Conservation (phyloP, 2,888 invertebrate genomes). For the Drosophila crucigera region DNA sequence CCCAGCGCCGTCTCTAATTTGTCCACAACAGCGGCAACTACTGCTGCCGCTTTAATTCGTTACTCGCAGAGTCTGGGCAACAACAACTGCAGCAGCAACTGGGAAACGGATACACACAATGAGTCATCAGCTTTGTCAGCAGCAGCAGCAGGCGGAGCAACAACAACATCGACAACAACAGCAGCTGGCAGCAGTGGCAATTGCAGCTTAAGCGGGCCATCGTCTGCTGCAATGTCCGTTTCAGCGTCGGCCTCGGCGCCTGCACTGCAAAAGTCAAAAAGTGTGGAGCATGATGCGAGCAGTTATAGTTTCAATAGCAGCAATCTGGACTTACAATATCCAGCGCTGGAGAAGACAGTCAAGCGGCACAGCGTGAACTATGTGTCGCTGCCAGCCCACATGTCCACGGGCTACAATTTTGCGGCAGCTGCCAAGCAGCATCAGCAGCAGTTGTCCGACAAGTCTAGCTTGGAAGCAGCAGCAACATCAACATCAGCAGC, state of each 20-base stretch:
- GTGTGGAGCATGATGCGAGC: conserved; percentile 83
- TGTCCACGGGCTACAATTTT: conserved; percentile 43
- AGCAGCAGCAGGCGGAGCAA: conserved; percentile 11
- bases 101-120: conserved; percentile 22
- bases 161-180: conserved; percentile 29
- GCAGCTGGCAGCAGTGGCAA: conserved; percentile 5
- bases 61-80: conserved; percentile 63
- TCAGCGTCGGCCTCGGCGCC: conserved; percentile 60
- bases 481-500: conserved; percentile 22
- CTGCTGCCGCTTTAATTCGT: conserved; percentile 21
- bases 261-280: conserved; percentile 84
- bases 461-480: conserved; percentile 26
- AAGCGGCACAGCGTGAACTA: conserved; percentile 83
- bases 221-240: conserved; percentile 7
- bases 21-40: conserved; percentile 1
- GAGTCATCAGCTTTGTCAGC: conserved; percentile 6
- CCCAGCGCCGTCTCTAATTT: conserved; percentile 41
- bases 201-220: conserved; percentile 20
- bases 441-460: conserved; percentile 31
- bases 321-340: conserved; percentile 85
- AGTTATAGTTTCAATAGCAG: conserved; percentile 79
- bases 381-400: conserved; percentile 50
- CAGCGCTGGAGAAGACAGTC: conserved; percentile 85
- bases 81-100: conserved; percentile 14
- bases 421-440: conserved; percentile 61